Base-by-base conservation (phyloP, 2,113 vertebrate species). In the Beaufortia kweichowensis region DNA sequence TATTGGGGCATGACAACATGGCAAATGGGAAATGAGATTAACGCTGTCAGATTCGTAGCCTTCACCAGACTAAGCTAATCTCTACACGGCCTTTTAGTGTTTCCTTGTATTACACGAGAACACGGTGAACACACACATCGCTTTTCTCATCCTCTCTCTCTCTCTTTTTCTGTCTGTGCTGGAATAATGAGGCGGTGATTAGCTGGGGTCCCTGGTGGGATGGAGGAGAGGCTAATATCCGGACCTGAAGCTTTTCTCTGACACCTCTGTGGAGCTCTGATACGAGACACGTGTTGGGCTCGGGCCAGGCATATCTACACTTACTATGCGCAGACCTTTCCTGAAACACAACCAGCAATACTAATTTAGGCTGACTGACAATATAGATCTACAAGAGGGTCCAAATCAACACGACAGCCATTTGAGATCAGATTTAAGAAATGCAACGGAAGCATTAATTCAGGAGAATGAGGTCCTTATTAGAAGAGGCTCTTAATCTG, bases 11-110 rank as follows among this genome's bases (percentile, higher is more conserved):
- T 87, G 82, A 87, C 86, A 77, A 82, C 79, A 76, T 80, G 71
- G 87, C 35, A 39, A 87, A 87, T 85, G 14, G 81, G 82, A 85
- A 84, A 90, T 85, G 86, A 86, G 87, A 89, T 89, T 85, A 91
- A 86, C 82, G 71, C 73, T 65, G 86, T 90, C 87, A 82, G 88
- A 90, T 88, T 82, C 85, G 81, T 79, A 82, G 79, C 64, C 24
- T 82, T 83, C 66, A 35, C 79, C 85, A 87, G 84, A 87, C 86
- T 81, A 87, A 84, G 83, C 83, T 85, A 83, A 78, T 87, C 83
- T 87, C 82, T 81, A 81, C 57, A 73, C 68, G 50, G 71, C 76
- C 80, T 12, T 85, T 78, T 68, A 66, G 43, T 66, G 35, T 83
- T 84, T 80, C 64, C 72, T 72, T 28, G 69, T 82, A 70, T 80